These are phyloP conservation scores for Colius striatus DNA, from an alignment of 2,113 vertebrate species.

Conservation along the genomic window DNA sequence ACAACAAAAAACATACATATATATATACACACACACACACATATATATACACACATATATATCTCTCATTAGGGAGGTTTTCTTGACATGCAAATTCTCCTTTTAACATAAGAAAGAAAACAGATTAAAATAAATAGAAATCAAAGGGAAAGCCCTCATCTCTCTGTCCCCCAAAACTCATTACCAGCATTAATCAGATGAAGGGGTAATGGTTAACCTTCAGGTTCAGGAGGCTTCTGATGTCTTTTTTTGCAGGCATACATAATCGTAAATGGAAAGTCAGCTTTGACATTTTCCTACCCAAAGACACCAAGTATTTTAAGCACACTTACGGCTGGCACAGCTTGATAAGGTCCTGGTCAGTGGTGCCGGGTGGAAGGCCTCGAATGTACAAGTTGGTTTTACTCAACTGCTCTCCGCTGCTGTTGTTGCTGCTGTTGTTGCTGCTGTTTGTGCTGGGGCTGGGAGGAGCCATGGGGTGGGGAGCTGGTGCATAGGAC, in stretches of 20 bases:
- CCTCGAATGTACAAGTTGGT: slow-evolving; percentile 98
- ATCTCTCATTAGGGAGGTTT: background rate
- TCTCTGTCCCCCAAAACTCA: background rate
- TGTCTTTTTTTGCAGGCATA: background rate
- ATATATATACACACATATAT: no score
- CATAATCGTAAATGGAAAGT: background rate
- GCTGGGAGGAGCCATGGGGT: slow-evolving; percentile 98
- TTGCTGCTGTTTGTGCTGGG: slow-evolving; percentile 95
- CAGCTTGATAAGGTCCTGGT: slow-evolving; percentile 98
- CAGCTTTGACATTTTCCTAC: background rate
- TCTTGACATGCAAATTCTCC: background rate
- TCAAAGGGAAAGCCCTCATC: background rate
- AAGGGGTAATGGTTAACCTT: background rate
- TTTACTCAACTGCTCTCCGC: slow-evolving; percentile 96
- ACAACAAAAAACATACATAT: no score
- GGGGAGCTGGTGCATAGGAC: slow-evolving; percentile 97
- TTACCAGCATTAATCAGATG: background rate
- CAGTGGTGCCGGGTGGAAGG: slow-evolving; percentile 95
- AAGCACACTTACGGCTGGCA: slow-evolving; percentile 93
- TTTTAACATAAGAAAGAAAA: background rate
- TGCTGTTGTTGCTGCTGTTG: slow-evolving; percentile 89
- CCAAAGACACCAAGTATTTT: background rate
- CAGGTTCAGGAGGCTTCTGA: background rate
- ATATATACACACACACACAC: no score
- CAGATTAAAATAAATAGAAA: background rate